Base-by-base conservation (phyloP, 53 echinoderm and acorn worm species). In the Temnopleurus reevesii region DNA sequence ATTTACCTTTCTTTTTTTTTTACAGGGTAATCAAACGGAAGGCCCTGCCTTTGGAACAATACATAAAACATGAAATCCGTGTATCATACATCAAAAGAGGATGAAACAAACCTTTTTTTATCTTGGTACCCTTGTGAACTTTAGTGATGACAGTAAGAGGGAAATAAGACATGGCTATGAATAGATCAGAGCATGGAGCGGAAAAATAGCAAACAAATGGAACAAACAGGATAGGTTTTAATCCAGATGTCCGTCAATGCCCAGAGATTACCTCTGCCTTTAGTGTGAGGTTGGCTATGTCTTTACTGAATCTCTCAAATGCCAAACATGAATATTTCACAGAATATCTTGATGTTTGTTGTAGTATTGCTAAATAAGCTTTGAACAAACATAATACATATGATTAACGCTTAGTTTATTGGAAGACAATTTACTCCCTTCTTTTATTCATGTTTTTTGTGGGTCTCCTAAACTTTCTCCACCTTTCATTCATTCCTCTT, bases 141-240 rank as follows among this genome's bases (percentile, higher is more conserved):
- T 29, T 5, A 49, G 79, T 18, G 79, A 79, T 79, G 79, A 79
- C 79, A 79, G 79, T 79, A 28, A 47, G 79, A 77, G 77, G 77
- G 77, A 77, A 77, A 77, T 43, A 21, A 45, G 77, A 79, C 79
- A 79, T n/a, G n/a, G 47, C 79, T 79, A 79, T 12, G 79, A 79
- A 79, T 79, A 79, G 79, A 46, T 79, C 18, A 1, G 47, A 79
- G 46, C 49, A 49, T 49, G 79, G 47, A 79, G 49, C 46, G 41
- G 79, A 29, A 79, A 79, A 79, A 79, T 49, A 79, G 46, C 79
- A 79, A 79, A 79, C 79, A 79, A 79, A 79, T 49, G 46, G 18
- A 49, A 47, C 79, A 79, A 79, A 79, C 79, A 79, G 79, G 79
- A 79, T 79, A 79, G 79, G 46, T 79, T 79, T 79, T 79, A 79